These are phyloP conservation scores for Sebastes diploproa DNA, from an alignment of 2,797 vertebrate genomes.

Conservation along the genomic window DNA sequence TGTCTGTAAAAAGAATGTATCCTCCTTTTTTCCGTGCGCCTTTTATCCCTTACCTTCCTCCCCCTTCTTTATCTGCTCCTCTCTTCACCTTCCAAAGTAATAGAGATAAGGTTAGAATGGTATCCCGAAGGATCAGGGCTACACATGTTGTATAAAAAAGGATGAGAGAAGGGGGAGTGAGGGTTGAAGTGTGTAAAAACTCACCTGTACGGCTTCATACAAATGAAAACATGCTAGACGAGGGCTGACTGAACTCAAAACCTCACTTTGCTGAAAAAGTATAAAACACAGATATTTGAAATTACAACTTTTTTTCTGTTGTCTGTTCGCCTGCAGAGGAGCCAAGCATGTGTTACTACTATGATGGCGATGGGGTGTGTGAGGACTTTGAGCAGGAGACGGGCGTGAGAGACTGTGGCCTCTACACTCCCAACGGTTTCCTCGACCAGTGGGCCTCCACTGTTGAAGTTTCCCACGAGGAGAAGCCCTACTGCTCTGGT, in stretches of 20 bases:
- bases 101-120: conserved; percentile 6
- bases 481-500: conserved; percentile 92
- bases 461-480: conserved; percentile 92
- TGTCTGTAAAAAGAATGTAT: conserved; percentile 71
- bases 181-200: not conserved
- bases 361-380: conserved; percentile 95
- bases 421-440: conserved; percentile 95
- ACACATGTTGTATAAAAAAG: not conserved
- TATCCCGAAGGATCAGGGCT: not conserved
- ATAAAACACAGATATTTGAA: not conserved
- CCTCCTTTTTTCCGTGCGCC: conserved; percentile 9
- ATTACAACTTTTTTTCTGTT: not conserved
- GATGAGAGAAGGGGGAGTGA: not conserved
- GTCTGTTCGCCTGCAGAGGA: conserved; percentile 83
- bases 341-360: conserved; percentile 97
- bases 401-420: conserved; percentile 94
- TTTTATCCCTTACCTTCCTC: not conserved
- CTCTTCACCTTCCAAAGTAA: conserved; percentile 19
- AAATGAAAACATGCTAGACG: not conserved
- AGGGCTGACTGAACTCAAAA: not conserved
- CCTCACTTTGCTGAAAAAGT: not conserved
- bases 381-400: conserved; percentile 97
- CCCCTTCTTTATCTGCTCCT: conserved; percentile 6
- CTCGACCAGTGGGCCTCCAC: conserved; percentile 96
- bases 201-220: not conserved